These are phyloP conservation scores for Lottia gigantea DNA, from an alignment of 2,888 invertebrate genomes.

Conservation along the genomic window DNA sequence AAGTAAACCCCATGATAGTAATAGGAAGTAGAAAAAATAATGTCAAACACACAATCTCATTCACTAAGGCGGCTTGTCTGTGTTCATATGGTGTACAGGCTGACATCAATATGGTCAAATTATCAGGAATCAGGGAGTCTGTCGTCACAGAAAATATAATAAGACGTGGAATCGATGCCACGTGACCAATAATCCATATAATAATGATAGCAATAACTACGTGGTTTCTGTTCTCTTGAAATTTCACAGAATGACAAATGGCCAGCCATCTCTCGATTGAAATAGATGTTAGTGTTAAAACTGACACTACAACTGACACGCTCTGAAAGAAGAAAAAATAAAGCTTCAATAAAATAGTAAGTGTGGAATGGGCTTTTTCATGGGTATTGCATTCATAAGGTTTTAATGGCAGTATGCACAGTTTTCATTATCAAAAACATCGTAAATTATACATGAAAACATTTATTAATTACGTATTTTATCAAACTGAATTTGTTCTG, in stretches of 20 bases:
- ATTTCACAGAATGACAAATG: slow-evolving; percentile 89
- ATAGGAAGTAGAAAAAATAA: slow-evolving; percentile 81
- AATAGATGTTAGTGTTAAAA: slow-evolving; percentile 84
- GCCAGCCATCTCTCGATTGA: slow-evolving; percentile 95
- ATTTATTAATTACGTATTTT: too few relatives aligned
- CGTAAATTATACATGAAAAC: too few relatives aligned
- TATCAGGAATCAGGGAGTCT: slow-evolving; percentile 43
- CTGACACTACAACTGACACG: slow-evolving; percentile 18
- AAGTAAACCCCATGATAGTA: slow-evolving; percentile 60
- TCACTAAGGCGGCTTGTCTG: background rate
- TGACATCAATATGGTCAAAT: slow-evolving; percentile 50
- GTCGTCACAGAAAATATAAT: slow-evolving; percentile 45
- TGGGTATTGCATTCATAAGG: too few relatives aligned
- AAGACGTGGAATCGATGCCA: slow-evolving; percentile 58
- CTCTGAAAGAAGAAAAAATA: slow-evolving; percentile 12
- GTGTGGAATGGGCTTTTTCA: too few relatives aligned
- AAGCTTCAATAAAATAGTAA: background rate
- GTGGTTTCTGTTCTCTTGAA: slow-evolving; percentile 84
- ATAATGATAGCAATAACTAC: slow-evolving; percentile 84
- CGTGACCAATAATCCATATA: slow-evolving; percentile 83
- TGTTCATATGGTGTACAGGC: slow-evolving; percentile 39
- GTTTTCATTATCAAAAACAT: too few relatives aligned
- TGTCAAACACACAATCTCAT: slow-evolving; percentile 43
- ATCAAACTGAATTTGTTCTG: too few relatives aligned
- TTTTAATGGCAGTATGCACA: too few relatives aligned